Base-by-base conservation (phyloP, 2,113 vertebrate genomes). In the Tragelaphus strepsiceros region DNA sequence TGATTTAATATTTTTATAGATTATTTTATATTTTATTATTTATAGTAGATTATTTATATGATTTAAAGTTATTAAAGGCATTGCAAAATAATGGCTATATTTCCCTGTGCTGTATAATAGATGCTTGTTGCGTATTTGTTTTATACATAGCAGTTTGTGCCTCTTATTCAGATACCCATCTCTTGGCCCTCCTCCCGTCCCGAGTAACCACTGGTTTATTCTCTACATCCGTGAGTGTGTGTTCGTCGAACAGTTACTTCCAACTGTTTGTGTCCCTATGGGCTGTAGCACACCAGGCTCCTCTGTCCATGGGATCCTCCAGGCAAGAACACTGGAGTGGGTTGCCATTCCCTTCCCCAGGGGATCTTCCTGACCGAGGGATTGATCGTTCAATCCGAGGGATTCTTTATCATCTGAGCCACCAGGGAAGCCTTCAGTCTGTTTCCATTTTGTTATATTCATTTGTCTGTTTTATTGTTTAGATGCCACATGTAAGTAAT, bases 231-330 rank as follows among this genome's bases (percentile, higher is more conserved):
- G 4, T 24, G 21, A 56, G 17, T 21, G 15, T 2, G 17, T 21
- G 71, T 74, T 14, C 6, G 11, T 24, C 21, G 2, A 1, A 0
- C 2, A 24, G 35, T 43, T 2, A 2, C 12, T 4, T 35, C 67
- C 19, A 3, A 22, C n/a, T 71, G n/a, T 71, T 22, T 39, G 67
- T 39, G n/a, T 22, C 67, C 67, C n/a, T 19, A 3, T 6, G 10
- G 19, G n/a, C 67, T 39, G 67, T 12, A 22, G 19, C 2, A 19
- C 9, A 0, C 19, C 71, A 43, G 71, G 35, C 71, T 77, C 35
- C 71, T 43, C 71, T 26, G 71, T 43, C 35, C 35, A 43, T 7
- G 39, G 71, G 11, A 39, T 43, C 22, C 22, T 43, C 3, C 35
- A 43, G 71, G 71, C 35, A 77, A 43, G 71, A 43, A 26, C 1